Evolutionary conservation across 2,797 vertebrate species (phyloP), one percentile per base, ranked within the genome.

Genomic region (Holocentrus rufus): DNA sequence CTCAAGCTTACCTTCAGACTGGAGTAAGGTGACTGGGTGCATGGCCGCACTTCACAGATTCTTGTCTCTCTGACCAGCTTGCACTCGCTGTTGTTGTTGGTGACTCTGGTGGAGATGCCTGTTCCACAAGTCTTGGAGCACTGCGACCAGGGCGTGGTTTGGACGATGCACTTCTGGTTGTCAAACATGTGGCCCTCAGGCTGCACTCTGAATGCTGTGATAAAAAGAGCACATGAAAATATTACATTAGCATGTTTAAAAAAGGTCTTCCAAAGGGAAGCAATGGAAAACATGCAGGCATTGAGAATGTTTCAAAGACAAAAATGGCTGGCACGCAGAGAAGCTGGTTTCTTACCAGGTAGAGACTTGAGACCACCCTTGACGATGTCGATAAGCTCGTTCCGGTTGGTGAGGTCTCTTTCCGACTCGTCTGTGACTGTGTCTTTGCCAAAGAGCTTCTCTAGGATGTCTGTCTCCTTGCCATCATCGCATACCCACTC

Each of bases 71-170:
- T 97, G 81, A 96, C 92, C 89, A 99, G 93, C 84, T 95, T 97
- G 93, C 97, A 99, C 73, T 98, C 95, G 0, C 85, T 88, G 86
- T 99, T 99, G 92, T 98, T 94, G 0, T 98, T 99, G 92, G 97
- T 99, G 81, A 99, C 95, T 73, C 97, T 94, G 25, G 96, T 97
- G 84, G 98, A 98, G 91, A 98, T 95, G 76, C 98, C 97, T 11
- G 94, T 98, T 65, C 98, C 97, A 53, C 98, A 99, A 0, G 94
- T 97, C 95, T 97, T 98, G 64, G 98, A 98, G 92, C 98, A 99
- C 84, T 95, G 96, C 50, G 97, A 99, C 98, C 98, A 99, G 20
- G 96, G 94, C 3, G 97, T 99, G 77, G 97, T 99, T 92, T 99
- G 97, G 81, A 97, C 92, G 0, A 98, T 95, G 90, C 98, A 99